Conservation (phyloP, 2,888 invertebrate species). For the Calliphora vomitoria region DNA sequence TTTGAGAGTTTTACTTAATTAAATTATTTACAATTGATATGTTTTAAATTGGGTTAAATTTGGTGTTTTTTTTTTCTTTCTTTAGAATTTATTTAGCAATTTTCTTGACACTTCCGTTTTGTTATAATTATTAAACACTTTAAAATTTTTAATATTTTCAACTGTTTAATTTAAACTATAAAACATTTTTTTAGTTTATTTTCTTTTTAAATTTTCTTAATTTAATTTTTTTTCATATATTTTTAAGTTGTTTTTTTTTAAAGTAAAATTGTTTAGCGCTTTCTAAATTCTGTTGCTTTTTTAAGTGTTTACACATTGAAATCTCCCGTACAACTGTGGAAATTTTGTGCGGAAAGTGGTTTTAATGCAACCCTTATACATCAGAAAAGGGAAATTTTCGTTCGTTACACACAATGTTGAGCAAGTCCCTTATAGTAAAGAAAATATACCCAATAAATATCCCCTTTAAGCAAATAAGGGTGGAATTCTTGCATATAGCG, state of each 20-base stretch:
- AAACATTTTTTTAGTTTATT: constrained; percentile 6
- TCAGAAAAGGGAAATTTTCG: constrained; percentile 60
- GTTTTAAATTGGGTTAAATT: constrained; percentile 65
- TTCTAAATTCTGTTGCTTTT: neutral
- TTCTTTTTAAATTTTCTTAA: constrained; percentile 5
- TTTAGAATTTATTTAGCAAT: neutral
- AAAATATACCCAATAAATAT: constrained; percentile 33
- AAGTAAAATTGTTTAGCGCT: constrained; percentile 21
- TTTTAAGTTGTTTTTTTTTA: constrained; percentile 22
- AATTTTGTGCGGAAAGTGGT: constrained; percentile 74
- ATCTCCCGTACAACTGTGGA: constrained; percentile 81
- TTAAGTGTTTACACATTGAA: constrained; percentile 77
- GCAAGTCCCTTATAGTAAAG: constrained; percentile 66
- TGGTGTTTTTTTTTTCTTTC: constrained; percentile 15
- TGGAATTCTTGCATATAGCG: constrained; percentile 52
- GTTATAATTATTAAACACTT: neutral
- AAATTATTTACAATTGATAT: constrained; percentile 64
- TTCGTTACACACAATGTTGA: constrained; percentile 56
- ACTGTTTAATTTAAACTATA: neutral
- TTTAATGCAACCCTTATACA: constrained; percentile 76
- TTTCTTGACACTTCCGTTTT: constrained; percentile 40
- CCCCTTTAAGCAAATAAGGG: constrained; percentile 61
- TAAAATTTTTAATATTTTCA: neutral
- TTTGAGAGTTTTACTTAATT: constrained; percentile 36
- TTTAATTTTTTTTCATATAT: constrained; percentile 27